A percentile compares a stretch with the other conserved stretches of the same genome.
Evolutionary conservation across 92 coral and sea anemone genomes (phyloP).

Genomic region (Zoanthus solanderi): DNA sequence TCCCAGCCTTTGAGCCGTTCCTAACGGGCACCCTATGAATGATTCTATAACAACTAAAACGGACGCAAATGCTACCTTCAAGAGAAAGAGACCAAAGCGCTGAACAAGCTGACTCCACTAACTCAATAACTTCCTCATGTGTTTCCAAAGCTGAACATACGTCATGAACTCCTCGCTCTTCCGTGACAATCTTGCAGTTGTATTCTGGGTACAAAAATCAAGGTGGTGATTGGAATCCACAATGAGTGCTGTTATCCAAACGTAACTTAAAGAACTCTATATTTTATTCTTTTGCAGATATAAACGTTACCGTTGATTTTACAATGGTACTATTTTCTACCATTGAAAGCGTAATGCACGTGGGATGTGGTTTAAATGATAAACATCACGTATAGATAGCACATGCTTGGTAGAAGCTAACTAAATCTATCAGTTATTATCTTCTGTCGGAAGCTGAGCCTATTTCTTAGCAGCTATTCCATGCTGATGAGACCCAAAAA

Average conservation of each 20-base stretch:
- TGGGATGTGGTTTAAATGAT: no score
- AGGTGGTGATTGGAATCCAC: neutral
- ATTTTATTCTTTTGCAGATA: neutral
- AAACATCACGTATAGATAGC: no score
- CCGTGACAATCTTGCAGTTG: conserved; percentile 95
- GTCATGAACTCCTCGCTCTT: conserved; percentile 97
- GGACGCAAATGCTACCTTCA: conserved; percentile 76
- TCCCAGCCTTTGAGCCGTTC: no score
- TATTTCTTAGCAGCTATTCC: no score
- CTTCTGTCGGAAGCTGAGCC: no score
- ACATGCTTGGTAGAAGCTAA: no score
- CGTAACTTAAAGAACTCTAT: neutral
- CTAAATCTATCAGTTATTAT: no score
- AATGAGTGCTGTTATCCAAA: neutral
- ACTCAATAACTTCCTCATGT: conserved; percentile 76
- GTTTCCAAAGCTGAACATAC: conserved; percentile 88
- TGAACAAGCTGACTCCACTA: conserved; percentile 94
- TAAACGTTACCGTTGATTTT: no score
- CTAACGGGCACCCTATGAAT: no score
- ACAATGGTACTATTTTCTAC: no score
- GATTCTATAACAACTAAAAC: neutral
- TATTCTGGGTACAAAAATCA: conserved; percentile 61
- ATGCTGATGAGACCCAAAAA: no score
- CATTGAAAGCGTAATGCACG: no score
- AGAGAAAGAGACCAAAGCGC: conserved; percentile 97